Base-by-base conservation (phyloP, 2,797 vertebrate genomes). In the Coluber constrictor region DNA sequence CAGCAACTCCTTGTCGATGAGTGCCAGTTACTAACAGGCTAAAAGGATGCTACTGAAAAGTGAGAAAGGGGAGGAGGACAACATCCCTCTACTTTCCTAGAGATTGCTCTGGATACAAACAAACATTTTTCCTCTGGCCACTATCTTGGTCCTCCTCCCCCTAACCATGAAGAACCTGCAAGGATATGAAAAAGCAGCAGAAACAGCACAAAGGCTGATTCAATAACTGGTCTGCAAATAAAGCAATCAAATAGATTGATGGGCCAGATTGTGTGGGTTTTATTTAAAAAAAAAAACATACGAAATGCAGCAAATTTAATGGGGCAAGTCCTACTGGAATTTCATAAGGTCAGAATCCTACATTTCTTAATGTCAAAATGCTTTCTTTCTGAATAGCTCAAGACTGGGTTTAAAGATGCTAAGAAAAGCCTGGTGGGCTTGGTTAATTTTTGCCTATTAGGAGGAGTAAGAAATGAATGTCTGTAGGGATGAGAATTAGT, bases 1-100 rank as follows among this genome's bases (percentile, higher is more conserved):
- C 86, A 88, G 93, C 93, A 92, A 56, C 54, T 88, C 91, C 32
- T 51, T 63, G 86, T 13, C 32, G 79, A 91, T 60, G 43, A 90
- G 74, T 79, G 43, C n/a, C 83, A 63, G 79, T 92, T 61, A 83
- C 74, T 89, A 91, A 93, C 87, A 13, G 51, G 70, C 47, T 47
- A 83, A 90, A 11, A 27, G 63, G 47, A 43, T 61, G 83, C n/a
- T 83, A 32, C 74, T 57, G 86, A 56, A 88, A 83, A 57, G 83
- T n/a, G 74, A 70, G 60, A 92, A 60, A 79, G 89, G 5, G 43
- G 54, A 88, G 25, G 63, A 88, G 56, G 86, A 25, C 63, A 90
- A 51, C 86, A 90, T 25, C 47, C 16, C 5, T 56, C 20, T 51
- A 51, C 43, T 83, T 25, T 79, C 83, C 56, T 57, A 90, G 61